Base-by-base conservation (phyloP, 2,113 vertebrate species). In the Protomyctophum bolini region DNA sequence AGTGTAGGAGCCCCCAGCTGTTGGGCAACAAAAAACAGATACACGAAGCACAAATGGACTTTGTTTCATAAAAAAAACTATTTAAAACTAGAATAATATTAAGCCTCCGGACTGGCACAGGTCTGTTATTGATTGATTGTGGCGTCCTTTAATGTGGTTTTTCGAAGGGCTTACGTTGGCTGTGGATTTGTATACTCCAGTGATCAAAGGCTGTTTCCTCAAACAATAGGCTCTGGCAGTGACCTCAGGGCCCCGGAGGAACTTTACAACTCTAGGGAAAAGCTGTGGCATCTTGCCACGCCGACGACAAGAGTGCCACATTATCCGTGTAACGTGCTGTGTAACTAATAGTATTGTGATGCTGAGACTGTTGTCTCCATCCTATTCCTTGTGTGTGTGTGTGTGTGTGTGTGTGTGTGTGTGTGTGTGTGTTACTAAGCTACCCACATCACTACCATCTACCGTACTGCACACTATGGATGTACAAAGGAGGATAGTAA, bases 131-230 rank as follows among this genome's bases (percentile, higher is more conserved):
- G 14, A 59, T 80, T 69, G 50, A 66, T 7, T 33, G n/a, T 46
- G 50, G 9, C 52, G 15, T 70, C 66, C 57, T 83, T 66, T 68
- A 66, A 71, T 83, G 54, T 59, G 60, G 75, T 76, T 1, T 78
- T 14, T 60, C 51, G 49, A 65, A 57, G 52, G 81, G 74, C 82
- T 86, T 79, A 76, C 58, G 81, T 21, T 72, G 72, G 69, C 46
- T 77, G 78, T 63, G 66, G 79, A 63, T 55, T 56, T 72, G 68
- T 61, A 41, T 55, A 72, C 64, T 71, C 33, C 51, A 29, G 46
- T 63, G 73, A 86, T 87, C 79, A 86, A 89, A 90, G 74, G 49
- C 58, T 70, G 71, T 61, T 58, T 57, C 67, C n/a, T 79, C 47
- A 81, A 75, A 85, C 75, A 83, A 83, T 75, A 79, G 76, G 29